These are phyloP conservation scores for Psix sp. DNA, from an alignment of 1,140 invertebrate genomes.

Conservation along the genomic window DNA sequence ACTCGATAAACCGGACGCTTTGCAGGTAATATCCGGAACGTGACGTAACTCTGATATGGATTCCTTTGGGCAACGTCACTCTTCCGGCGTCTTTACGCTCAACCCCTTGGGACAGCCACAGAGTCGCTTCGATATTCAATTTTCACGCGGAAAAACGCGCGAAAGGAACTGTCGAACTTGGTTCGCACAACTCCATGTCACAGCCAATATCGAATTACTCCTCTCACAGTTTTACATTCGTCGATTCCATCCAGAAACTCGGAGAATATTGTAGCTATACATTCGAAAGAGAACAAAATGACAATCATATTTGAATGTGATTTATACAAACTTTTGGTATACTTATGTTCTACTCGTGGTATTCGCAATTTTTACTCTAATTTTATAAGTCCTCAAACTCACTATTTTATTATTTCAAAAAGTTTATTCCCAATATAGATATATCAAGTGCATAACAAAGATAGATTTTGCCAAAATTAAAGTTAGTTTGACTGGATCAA, in stretches of 20 bases:
- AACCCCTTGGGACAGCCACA: conserved; percentile 16
- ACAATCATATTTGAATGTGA: no score
- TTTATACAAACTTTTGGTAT: no score
- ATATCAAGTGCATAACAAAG: no score
- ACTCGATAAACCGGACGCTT: conserved; percentile 58
- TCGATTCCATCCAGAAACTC: conserved; percentile 1
- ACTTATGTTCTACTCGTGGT: no score
- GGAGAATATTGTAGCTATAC: no score
- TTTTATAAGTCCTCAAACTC: no score
- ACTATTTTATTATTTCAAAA: no score
- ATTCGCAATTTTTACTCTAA: no score
- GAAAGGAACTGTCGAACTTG: conserved; percentile 33
- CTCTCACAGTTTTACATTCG: background rate
- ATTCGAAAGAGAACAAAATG: no score
- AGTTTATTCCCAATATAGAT: no score
- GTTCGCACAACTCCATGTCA: conserved; percentile 11
- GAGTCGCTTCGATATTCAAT: conserved; percentile 35
- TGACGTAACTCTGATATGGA: conserved; percentile 45
- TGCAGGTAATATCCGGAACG: conserved; percentile 56
- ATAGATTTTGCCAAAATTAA: no score
- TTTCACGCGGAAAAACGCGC: conserved; percentile 28
- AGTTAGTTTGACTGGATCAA: no score
- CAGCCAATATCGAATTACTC: background rate
- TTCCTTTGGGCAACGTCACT: conserved; percentile 49
- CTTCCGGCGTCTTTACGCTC: conserved; percentile 25